phyloP scores from a whole-genome alignment of 2,113 vertebrate genomes.

The Zingel zingel region DNA sequence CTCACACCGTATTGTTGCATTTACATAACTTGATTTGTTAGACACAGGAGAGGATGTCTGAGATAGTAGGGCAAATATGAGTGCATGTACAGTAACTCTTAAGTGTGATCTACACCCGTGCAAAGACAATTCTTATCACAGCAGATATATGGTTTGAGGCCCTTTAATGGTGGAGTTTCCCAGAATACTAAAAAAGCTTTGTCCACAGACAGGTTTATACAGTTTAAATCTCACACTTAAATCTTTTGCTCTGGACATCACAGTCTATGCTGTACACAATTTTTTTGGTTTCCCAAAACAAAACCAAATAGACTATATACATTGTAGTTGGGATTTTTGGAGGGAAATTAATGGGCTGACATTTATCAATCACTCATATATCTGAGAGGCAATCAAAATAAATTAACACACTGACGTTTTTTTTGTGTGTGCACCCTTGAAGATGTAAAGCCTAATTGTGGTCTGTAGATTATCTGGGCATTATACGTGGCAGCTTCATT shows the following conservation, averaged over 20 bases:
- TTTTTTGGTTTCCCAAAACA: constrained; percentile 31
- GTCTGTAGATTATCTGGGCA: constrained; percentile 38
- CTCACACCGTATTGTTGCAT: constrained; percentile 55
- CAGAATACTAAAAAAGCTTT: constrained; percentile 47
- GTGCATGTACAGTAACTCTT: constrained; percentile 39
- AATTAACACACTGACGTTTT: not conserved
- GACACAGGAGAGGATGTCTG: constrained; percentile 61
- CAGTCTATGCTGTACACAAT: not conserved
- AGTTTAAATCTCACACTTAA: constrained; percentile 52
- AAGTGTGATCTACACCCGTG: constrained; percentile 69
- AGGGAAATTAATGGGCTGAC: not conserved
- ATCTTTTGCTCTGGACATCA: constrained; percentile 51
- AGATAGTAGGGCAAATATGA: constrained; percentile 49
- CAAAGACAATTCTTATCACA: constrained; percentile 73
- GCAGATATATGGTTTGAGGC: constrained; percentile 68
- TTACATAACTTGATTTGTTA: constrained; percentile 75
- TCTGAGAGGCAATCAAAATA: constrained; percentile 9
- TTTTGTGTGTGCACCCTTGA: not conserved
- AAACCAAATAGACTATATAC: constrained; percentile 34
- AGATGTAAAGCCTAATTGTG: constrained; percentile 6
- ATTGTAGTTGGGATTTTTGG: not conserved
- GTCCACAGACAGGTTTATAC: constrained; percentile 59
- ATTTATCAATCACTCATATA: not conserved
- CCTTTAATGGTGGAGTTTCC: constrained; percentile 56
- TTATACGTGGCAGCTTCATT: constrained; percentile 32